These are phyloP conservation scores for Tyrophagus putrescentiae DNA, from an alignment of 1,140 invertebrate species.

Conservation along the genomic window DNA sequence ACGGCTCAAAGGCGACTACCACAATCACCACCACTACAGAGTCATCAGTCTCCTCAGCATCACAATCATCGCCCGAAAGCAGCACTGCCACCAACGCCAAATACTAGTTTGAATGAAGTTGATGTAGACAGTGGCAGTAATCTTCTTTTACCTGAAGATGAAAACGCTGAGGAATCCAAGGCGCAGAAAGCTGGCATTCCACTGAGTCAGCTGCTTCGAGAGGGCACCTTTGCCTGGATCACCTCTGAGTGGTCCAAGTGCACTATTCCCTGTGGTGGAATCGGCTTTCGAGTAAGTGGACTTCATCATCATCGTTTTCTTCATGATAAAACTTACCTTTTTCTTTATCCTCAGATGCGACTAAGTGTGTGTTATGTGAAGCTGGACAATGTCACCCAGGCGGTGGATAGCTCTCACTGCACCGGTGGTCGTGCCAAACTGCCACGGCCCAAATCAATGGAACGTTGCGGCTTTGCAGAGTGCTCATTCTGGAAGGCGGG, in stretches of 20 bases:
- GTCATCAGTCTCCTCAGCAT: not conserved
- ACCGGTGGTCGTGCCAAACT: constrained; percentile 53
- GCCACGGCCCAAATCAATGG: constrained; percentile 43
- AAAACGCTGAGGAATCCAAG: constrained; percentile 35
- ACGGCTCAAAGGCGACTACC: too few relatives aligned
- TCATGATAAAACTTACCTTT: constrained; percentile 27
- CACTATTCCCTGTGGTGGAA: constrained; percentile 65
- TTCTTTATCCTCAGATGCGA: constrained; percentile 40
- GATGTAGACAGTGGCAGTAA: constrained; percentile 29
- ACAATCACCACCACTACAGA: too few relatives aligned
- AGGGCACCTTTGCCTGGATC: constrained; percentile 50
- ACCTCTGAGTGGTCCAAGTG: constrained; percentile 69
- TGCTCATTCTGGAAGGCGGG: constrained; percentile 55
- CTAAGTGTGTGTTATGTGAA: constrained; percentile 52
- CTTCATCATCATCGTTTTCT: not conserved
- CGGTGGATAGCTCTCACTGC: constrained; percentile 49
- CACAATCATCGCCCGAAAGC: not conserved
- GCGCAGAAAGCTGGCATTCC: not conserved
- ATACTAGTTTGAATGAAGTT: constrained; percentile 29
- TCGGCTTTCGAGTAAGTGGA: constrained; percentile 48
- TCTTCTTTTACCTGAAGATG: constrained; percentile 31
- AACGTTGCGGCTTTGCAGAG: constrained; percentile 48
- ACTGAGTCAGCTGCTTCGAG: not conserved
- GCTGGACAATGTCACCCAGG: constrained; percentile 41
- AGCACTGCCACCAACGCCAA: not conserved